Conservation (phyloP, 2,113 vertebrate species). For the Malaclemys terrapin region DNA sequence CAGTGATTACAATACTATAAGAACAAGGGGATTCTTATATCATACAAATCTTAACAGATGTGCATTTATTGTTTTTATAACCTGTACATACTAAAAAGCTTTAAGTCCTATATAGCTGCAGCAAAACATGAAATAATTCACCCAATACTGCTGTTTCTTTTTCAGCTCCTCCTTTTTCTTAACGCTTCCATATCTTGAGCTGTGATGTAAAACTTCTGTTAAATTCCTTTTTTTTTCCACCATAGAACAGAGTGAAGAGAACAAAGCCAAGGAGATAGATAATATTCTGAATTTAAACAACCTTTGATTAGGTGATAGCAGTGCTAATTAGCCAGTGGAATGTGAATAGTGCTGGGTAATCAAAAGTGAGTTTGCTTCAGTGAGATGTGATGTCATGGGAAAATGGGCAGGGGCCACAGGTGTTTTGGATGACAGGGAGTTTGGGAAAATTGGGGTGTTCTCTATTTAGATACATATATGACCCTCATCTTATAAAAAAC, state of each 20-base stretch:
- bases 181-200: neutral
- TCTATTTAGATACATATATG: neutral
- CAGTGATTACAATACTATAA: neutral
- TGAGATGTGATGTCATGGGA: constrained; percentile 6
- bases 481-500: accelerated
- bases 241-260: neutral
- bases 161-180: neutral
- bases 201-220: neutral
- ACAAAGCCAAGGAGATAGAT: constrained; percentile 32
- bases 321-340: constrained; percentile 53
- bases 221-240: neutral
- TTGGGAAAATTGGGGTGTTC: neutral
- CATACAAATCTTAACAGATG: neutral
- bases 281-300: constrained; percentile 48
- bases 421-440: neutral
- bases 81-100: neutral
- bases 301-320: constrained; percentile 54
- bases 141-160: neutral
- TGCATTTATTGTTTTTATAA: neutral
- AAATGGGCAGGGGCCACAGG: neutral
- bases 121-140: neutral
- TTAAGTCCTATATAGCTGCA: neutral
- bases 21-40: neutral
- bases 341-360: constrained; percentile 22
- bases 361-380: constrained; percentile 44